Evolutionary conservation across 2,113 vertebrate genomes (phyloP), one percentile per base, ranked within the genome.

Genomic region (Thermophis baileyi): DNA sequence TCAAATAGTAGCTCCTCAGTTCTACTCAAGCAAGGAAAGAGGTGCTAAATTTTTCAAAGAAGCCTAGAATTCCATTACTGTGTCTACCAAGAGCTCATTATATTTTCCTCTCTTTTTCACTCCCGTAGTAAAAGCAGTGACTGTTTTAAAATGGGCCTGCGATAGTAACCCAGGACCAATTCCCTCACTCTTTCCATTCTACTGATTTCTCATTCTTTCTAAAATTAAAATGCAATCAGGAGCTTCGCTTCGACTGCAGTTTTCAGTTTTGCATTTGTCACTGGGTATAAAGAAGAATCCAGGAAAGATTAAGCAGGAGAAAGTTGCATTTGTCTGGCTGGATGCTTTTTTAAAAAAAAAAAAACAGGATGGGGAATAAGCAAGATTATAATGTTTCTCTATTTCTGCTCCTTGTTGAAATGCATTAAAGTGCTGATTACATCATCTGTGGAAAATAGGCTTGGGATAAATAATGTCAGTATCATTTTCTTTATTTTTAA

Each of bases 171-270:
- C 12, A 51, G 40, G 74, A 91, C 91, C 89, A 93, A 85, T 25
- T 89, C 81, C 4, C 7, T 81, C 69, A 81, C 35, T 91, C 89
- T 91, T 57, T 92, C 89, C 35, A 44, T 88, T 25, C 12, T 40
- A 81, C 92, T 20, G 49, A 92, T 90, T 95, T 93, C 44, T 51
- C 88, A 12, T 92, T 93, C 87, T 50, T 93, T 35, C 1, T n/a
- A 55, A 88, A 16, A 90, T 90, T 91, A 93, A 95, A 91, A 7
- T 46, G 40, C 51, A 95, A 30, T 35, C 16, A 63, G 18, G 93
- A 86, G 93, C 54, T 87, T 0, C 0, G 14, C 35, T 93, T 27
- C 89, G 55, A 57, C 87, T 35, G 90, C 94, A 92, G 87, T 92
- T 91, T 27, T 11, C 6, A 8, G 44, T 44, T 88, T 40, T 35